These are phyloP conservation scores for Dryas iulia DNA, from an alignment of 1,140 invertebrate genomes.

Conservation along the genomic window DNA sequence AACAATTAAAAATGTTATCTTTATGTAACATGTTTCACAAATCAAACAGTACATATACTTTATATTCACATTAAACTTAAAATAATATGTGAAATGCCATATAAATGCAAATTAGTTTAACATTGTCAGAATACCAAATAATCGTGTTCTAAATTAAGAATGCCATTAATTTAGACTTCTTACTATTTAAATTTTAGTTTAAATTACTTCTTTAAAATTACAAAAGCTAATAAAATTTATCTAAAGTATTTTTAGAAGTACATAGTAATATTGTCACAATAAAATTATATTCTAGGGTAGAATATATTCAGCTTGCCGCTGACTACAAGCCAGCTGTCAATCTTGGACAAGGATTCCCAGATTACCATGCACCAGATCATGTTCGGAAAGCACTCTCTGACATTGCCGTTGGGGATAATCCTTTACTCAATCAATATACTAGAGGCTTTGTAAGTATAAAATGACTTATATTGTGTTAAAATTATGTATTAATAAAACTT, in stretches of 20 bases:
- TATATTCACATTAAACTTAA: neutral
- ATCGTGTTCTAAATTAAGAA: neutral
- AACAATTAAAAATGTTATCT: neutral
- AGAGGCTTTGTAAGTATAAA: conserved; percentile 91
- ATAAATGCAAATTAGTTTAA: neutral
- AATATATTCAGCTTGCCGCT: conserved; percentile 93
- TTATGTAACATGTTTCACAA: no score
- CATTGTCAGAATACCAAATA: neutral
- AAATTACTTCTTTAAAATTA: no score
- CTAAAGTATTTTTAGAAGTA: no score
- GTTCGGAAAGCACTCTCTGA: conserved; percentile 89
- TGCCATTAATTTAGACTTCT: no score
- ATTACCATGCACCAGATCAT: conserved; percentile 93
- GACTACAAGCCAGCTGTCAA: conserved; percentile 96
- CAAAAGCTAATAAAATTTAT: no score
- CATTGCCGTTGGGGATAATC: conserved; percentile 85
- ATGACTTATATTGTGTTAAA: no score
- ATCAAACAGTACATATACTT: neutral
- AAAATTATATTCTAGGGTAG: conserved; percentile 87
- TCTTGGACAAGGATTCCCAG: conserved; percentile 98
- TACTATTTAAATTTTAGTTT: no score
- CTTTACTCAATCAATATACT: conserved; percentile 94
- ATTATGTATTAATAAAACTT: no score
- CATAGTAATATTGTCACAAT: no score
- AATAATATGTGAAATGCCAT: neutral